A percentile compares a stretch with the other conserved stretches of the same genome.
Conservation (phyloP, 2,113 vertebrate species). For the Oxygymnocypris stewartii region DNA sequence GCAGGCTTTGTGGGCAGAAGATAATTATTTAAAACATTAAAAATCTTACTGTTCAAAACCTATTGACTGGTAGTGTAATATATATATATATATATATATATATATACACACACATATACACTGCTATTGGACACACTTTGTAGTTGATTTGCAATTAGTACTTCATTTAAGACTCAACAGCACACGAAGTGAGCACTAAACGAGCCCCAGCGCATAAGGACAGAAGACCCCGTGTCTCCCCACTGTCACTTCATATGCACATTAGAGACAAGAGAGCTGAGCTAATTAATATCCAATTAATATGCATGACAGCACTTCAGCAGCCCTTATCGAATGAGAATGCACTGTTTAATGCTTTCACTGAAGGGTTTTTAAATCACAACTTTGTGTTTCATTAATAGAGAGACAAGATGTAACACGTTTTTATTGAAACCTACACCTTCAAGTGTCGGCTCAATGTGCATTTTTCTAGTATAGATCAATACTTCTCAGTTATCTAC, state of each 20-base stretch:
- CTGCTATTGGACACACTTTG: not conserved
- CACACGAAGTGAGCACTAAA: not conserved
- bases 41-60: no score
- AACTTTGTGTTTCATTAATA: not conserved
- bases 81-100: no score
- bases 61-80: no score
- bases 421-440: constrained; percentile 2
- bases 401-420: constrained; percentile 1
- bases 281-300: constrained; percentile 48
- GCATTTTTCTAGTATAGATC: not conserved
- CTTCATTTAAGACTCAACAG: not conserved
- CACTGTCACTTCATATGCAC: constrained; percentile 16
- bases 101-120: not conserved
- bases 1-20: not conserved
- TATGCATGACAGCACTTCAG: not conserved
- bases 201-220: not conserved
- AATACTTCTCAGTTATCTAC: not conserved
- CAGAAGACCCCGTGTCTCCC: not conserved
- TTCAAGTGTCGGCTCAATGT: not conserved
- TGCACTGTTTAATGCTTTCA: not conserved
- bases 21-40: no score
- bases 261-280: constrained; percentile 24
- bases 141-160: not conserved
- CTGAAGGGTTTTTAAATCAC: not conserved
- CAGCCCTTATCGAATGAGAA: constrained; percentile 13